Percentiles rank a stretch among this genome's conserved stretches.
Conservation (phyloP, 2,113 vertebrate species). For the Excalfactoria chinensis region DNA sequence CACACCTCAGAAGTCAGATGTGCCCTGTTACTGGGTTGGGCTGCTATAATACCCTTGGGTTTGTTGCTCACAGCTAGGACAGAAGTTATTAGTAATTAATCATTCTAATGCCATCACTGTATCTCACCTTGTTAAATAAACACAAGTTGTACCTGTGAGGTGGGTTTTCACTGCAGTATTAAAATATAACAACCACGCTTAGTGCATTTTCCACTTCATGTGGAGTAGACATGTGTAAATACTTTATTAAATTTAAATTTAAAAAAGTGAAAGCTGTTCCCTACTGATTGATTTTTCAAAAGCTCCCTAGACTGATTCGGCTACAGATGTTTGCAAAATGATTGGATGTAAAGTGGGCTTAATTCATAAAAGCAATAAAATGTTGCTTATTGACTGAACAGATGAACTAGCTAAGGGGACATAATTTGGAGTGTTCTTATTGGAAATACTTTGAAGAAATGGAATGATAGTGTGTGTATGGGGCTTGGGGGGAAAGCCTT, state of each 20-base stretch:
- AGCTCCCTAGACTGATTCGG: conserved; percentile 78
- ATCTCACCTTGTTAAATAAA: background rate
- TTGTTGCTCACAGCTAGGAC: background rate
- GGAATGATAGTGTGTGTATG: conserved; percentile 57
- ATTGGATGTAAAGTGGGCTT: conserved; percentile 80
- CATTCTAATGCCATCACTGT: background rate
- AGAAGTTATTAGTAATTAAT: background rate
- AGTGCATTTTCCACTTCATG: conserved; percentile 48
- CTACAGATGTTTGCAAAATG: conserved; percentile 83
- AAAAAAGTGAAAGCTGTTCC: conserved; percentile 77
- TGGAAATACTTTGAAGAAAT: conserved; percentile 72
- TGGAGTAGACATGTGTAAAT: conserved; percentile 77
- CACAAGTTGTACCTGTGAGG: background rate
- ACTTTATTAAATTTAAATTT: conserved; percentile 77
- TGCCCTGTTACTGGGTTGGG: background rate
- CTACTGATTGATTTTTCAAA: conserved; percentile 82
- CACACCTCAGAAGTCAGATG: background rate
- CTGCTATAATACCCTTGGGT: background rate
- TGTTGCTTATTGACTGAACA: conserved; percentile 79
- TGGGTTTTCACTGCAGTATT: background rate
- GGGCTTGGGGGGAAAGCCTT: conserved; percentile 55
- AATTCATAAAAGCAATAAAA: conserved; percentile 85
- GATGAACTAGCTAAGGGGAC: conserved; percentile 80
- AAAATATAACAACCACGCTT: background rate
- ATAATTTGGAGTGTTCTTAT: conserved; percentile 80